Evolutionary conservation across 2,888 invertebrate genomes (phyloP), one percentile per base, ranked within the genome.

Genomic region (Sthenelais limicola): DNA sequence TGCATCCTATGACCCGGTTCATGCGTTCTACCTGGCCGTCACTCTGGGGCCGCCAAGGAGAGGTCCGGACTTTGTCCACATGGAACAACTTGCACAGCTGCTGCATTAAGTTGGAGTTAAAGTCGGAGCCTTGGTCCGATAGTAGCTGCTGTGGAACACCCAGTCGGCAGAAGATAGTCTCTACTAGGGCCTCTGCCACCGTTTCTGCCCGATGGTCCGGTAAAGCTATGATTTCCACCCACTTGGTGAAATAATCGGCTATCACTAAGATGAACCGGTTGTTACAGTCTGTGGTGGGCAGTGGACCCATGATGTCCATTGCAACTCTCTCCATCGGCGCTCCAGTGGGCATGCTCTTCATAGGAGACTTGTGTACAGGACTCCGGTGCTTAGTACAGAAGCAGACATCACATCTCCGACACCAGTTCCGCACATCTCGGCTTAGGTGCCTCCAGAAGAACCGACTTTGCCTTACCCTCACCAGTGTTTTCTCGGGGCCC

Each of bases 111-210:
- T 26, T 3, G 21, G 32, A 32, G 2, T 21, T 47, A 21, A 68
- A 68, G 28, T 68, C 32, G 30, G 47, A 3, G 9, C 68, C 68
- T 32, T 68, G 49, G 35, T 68, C 68, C 18, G 68, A 30, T 18
- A 26, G 68, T n/a, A 68, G 9, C 32, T 68, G 15, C 7, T 4
- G 5, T 5, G 68, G 68, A 7, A 51, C 24, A 2, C 68, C 68
- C n/a, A 68, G 38, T 32, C 68, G 9, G 32, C 15, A 3, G 26
- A 68, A n/a, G 7, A 51, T n/a, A 3, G 28, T 51, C 9, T 32
- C 28, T 9, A 68, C 68, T 3, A 68, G 28, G 1, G 28, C 24
- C n/a, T 51, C 51, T 7, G 68, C 51, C 2, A 68, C 33, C 5
- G 68, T 68, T 4, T n/a, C 51, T 15, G 68, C 68, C 15, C 18